Conservation (phyloP, 2,113 vertebrate species). For the Xenopus borealis region DNA sequence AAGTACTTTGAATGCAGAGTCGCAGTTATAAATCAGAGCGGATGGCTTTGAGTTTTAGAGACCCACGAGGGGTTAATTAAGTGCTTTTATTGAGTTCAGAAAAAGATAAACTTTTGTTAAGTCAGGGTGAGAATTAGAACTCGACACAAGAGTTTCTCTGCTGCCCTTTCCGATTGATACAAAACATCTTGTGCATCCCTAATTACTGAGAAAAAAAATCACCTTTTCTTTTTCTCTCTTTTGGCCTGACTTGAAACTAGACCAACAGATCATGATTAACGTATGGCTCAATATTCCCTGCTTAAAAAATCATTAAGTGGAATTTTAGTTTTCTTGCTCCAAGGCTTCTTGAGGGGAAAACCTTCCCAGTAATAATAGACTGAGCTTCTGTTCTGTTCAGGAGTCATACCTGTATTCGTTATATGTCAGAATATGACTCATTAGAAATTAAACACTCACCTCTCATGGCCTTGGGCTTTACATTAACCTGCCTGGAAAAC, state of each 20-base stretch:
- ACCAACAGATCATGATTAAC: conserved; percentile 17
- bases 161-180: conserved; percentile 3
- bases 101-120: no score
- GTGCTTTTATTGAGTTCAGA: no score
- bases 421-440: conserved; percentile 34
- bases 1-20: no score
- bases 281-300: conserved; percentile 7
- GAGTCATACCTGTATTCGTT: conserved; percentile 4
- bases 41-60: neutral
- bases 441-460: conserved; percentile 20
- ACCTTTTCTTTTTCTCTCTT: conserved; percentile 6
- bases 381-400: conserved; percentile 11
- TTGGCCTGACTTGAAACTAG: conserved; percentile 14
- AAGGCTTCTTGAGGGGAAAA: conserved; percentile 17
- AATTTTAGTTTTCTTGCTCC: conserved; percentile 30
- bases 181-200: conserved; percentile 16
- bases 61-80: no score
- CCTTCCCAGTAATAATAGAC: neutral
- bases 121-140: no score
- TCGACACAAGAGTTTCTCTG: neutral
- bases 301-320: conserved; percentile 26
- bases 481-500: conserved; percentile 4
- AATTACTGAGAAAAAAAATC: conserved; percentile 26
- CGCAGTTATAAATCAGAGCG: no score
- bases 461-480: conserved; percentile 24